Evolutionary conservation across 2,797 vertebrate species (phyloP).

Genomic region (Eremophila alpestris): DNA sequence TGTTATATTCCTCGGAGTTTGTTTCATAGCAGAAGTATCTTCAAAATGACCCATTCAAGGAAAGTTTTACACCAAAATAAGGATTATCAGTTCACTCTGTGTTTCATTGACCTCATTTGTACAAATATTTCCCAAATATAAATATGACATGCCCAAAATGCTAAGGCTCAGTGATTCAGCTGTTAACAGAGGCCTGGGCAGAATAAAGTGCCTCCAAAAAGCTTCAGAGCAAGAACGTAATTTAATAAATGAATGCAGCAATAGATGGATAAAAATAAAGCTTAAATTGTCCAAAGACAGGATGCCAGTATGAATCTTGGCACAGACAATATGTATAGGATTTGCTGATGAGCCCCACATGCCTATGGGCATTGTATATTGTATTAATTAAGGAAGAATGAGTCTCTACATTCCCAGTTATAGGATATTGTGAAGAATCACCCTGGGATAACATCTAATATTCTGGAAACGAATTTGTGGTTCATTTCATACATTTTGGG

Average conservation of each 20-base stretch:
- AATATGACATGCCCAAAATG: slow-evolving; percentile 8
- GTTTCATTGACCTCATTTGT: slow-evolving; percentile 31
- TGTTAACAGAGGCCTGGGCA: neutral
- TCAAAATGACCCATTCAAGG: neutral
- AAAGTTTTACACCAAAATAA: neutral
- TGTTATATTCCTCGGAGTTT: neutral
- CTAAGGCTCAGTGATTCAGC: slow-evolving; percentile 24
- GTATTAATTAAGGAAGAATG: slow-evolving; percentile 56
- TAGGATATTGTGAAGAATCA: slow-evolving; percentile 52
- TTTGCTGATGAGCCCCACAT: slow-evolving; percentile 35
- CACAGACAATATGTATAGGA: slow-evolving; percentile 7
- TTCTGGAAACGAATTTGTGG: slow-evolving; percentile 55
- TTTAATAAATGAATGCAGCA: slow-evolving; percentile 51
- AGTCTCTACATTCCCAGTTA: slow-evolving; percentile 17
- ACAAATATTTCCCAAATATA: slow-evolving; percentile 21
- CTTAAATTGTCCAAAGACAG: neutral
- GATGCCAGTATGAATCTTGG: slow-evolving; percentile 15
- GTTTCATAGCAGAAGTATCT: neutral
- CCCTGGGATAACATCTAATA: slow-evolving; percentile 46
- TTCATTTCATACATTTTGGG: slow-evolving; percentile 21
- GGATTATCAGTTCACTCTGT: neutral
- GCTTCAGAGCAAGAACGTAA: neutral
- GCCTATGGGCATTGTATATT: neutral
- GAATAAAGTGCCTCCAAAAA: neutral
- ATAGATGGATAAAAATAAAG: slow-evolving; percentile 23